A percentile compares a stretch with the other conserved stretches of the same genome.
Conservation (phyloP, 2,888 invertebrate species). For the Keiferia lycopersicella region DNA sequence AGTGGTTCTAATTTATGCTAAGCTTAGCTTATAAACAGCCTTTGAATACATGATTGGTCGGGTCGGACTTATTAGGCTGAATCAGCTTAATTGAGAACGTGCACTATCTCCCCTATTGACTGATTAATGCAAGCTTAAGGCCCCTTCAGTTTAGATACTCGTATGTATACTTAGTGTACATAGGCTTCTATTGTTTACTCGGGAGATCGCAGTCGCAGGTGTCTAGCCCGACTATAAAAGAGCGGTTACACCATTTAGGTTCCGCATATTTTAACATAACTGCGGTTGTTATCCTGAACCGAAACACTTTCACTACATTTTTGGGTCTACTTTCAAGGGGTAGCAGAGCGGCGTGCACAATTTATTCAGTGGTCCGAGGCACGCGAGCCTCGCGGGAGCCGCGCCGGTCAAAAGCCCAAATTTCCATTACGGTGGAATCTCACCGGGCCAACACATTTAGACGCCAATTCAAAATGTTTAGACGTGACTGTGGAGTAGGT, state of each 20-base stretch:
- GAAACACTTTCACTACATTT: slow-evolving; percentile 20
- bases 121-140: slow-evolving; percentile 19
- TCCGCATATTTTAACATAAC: slow-evolving; percentile 19
- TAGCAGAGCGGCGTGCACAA: slow-evolving; percentile 36
- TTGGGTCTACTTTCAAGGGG: slow-evolving; percentile 19
- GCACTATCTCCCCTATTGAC: slow-evolving; percentile 48
- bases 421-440: slow-evolving; percentile 52
- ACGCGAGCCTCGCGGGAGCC: slow-evolving; percentile 41
- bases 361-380: slow-evolving; percentile 54
- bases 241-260: slow-evolving; percentile 18
- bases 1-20: slow-evolving; percentile 8
- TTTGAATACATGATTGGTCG: background rate
- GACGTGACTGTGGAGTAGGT: background rate
- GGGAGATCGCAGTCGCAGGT: slow-evolving; percentile 12
- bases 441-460: slow-evolving; percentile 37
- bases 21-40: background rate
- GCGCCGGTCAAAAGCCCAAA: slow-evolving; percentile 51
- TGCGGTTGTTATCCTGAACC: slow-evolving; percentile 19
- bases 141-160: slow-evolving; percentile 12
- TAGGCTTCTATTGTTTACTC: slow-evolving; percentile 15
- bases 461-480: slow-evolving; percentile 17
- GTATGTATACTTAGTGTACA: background rate
- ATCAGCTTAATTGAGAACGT: slow-evolving; percentile 46
- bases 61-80: slow-evolving; percentile 22
- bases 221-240: slow-evolving; percentile 32